Percentiles rank a stretch among this genome's conserved stretches.
Evolutionary conservation across 1,140 invertebrate species (phyloP).

Genomic region (Hyposmocoma kahamanoa): DNA sequence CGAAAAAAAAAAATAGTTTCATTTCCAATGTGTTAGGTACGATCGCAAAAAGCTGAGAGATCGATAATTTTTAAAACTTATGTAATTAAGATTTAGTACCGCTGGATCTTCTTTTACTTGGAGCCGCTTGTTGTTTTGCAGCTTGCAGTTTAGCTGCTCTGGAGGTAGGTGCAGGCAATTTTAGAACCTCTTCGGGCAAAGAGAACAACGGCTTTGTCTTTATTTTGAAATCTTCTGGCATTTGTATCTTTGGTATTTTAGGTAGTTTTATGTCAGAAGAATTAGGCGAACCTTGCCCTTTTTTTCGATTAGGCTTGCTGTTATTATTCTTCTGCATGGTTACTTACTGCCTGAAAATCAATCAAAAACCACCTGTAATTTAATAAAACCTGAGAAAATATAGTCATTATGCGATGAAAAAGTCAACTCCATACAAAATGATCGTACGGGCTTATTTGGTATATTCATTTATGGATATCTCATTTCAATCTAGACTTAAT

Average conservation of each 20-base stretch:
- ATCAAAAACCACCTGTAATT: too few species aligned
- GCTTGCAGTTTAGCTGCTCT: constrained; percentile 37
- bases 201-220: constrained; percentile 69
- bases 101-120: constrained; percentile 32
- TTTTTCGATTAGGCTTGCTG: background rate
- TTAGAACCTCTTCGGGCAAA: constrained; percentile 71
- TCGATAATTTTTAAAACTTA: too few species aligned
- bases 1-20: too few species aligned
- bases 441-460: too few species aligned
- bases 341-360: background rate
- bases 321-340: background rate
- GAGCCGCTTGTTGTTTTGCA: constrained; percentile 20
- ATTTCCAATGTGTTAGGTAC: too few species aligned
- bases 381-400: too few species aligned
- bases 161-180: constrained; percentile 40
- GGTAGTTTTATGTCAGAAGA: constrained; percentile 43
- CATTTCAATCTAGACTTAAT: too few species aligned
- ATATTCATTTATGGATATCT: too few species aligned
- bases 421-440: too few species aligned
- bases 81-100: constrained; percentile 19
- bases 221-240: constrained; percentile 73
- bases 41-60: too few species aligned
- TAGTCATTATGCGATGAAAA: too few species aligned
- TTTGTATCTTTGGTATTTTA: constrained; percentile 65
- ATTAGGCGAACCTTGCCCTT: constrained; percentile 28